Evolutionary conservation across 2,113 vertebrate species (phyloP).

Genomic region (Phrynosoma blainvillii): DNA sequence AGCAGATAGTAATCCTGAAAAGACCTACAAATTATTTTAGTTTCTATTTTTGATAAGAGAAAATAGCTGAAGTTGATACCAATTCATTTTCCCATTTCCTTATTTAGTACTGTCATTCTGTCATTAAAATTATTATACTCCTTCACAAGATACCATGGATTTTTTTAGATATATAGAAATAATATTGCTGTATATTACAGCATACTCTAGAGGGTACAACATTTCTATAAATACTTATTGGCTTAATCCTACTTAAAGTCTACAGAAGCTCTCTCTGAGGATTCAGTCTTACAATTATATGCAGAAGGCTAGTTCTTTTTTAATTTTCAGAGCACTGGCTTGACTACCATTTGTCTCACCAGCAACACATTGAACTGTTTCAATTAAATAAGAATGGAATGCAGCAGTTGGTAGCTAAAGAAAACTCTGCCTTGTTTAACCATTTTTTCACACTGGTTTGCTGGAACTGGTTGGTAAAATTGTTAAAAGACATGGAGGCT

Average conservation of each 20-base stretch:
- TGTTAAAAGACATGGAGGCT: no score
- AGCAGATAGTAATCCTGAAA: slow-evolving; percentile 14
- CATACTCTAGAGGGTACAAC: background rate
- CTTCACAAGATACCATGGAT: background rate
- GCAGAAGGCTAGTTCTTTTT: slow-evolving; percentile 19
- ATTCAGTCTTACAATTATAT: slow-evolving; percentile 30
- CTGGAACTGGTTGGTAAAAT: no score
- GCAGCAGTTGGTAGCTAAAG: background rate
- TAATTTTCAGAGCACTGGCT: slow-evolving; percentile 10
- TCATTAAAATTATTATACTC: slow-evolving; percentile 14
- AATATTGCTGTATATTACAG: slow-evolving; percentile 20
- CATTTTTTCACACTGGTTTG: background rate
- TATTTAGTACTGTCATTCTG: slow-evolving; percentile 5
- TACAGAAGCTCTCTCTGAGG: slow-evolving; percentile 2
- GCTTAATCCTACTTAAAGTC: slow-evolving; percentile 31
- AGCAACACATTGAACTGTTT: slow-evolving; percentile 8
- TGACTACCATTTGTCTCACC: background rate
- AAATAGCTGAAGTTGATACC: background rate
- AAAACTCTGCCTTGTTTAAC: slow-evolving; percentile 13
- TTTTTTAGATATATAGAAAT: slow-evolving; percentile 22
- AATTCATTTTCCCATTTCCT: slow-evolving; percentile 9
- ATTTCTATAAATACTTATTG: slow-evolving; percentile 34
- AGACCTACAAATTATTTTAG: background rate
- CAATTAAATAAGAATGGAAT: slow-evolving; percentile 6
- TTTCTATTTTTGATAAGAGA: slow-evolving; percentile 3